These are phyloP conservation scores for Martes flavigula DNA, from an alignment of 2,797 vertebrate genomes.

Conservation along the genomic window DNA sequence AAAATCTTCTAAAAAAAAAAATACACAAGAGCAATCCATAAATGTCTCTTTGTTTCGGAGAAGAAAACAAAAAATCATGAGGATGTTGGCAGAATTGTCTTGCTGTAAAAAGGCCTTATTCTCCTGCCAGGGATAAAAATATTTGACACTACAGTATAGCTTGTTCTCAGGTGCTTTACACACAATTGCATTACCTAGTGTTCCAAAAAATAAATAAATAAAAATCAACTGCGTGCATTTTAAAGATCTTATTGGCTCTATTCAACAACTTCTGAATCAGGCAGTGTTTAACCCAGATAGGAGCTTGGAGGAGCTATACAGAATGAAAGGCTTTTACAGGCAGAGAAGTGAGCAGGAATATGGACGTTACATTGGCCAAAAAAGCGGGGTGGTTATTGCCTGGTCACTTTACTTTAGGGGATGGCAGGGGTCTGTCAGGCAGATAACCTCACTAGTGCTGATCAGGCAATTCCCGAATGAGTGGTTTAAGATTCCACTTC, in stretches of 20 bases:
- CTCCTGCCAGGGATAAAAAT: not conserved
- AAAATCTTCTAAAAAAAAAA: not conserved
- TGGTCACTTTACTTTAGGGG: not conserved
- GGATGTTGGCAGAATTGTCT: not conserved
- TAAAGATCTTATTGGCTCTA: not conserved
- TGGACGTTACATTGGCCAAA: not conserved
- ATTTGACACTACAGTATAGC: not conserved
- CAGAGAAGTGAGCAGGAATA: not conserved
- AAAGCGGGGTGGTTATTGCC: not conserved
- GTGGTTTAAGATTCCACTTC: not conserved
- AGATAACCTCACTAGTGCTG: not conserved
- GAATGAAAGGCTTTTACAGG: not conserved
- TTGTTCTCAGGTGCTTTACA: not conserved
- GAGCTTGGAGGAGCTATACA: not conserved
- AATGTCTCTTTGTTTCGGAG: slow-evolving; percentile 59
- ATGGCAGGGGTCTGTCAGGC: not conserved
- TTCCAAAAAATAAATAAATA: not conserved
- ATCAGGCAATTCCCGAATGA: not conserved
- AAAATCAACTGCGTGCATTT: not conserved
- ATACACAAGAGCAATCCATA: slow-evolving; percentile 16
- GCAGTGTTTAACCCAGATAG: not conserved
- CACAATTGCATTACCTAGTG: not conserved
- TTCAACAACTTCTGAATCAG: not conserved
- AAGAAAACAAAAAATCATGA: slow-evolving; percentile 42
- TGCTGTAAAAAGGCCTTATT: not conserved